Evolutionary conservation across 2,797 vertebrate species (phyloP).

Genomic region (Myotis daubentonii): DNA sequence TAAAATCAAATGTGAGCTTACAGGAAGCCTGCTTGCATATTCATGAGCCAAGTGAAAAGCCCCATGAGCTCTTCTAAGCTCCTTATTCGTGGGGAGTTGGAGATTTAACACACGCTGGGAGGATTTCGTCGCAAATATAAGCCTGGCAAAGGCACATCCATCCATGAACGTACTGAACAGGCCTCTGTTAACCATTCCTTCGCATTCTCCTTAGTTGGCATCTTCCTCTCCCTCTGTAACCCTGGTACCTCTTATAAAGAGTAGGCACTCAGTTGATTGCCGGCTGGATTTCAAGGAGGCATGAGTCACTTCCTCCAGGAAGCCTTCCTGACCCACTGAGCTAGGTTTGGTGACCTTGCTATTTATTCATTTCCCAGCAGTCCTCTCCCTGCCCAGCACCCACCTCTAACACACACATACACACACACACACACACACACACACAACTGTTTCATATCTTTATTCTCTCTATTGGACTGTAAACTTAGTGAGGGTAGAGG

Average conservation of each 20-base stretch:
- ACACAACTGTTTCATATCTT: accelerated
- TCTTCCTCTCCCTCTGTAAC: background rate
- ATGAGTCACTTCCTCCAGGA: background rate
- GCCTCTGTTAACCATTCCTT: background rate
- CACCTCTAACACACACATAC: too few species aligned
- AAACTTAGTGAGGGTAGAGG: background rate
- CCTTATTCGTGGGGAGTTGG: constrained; percentile 32
- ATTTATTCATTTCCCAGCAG: background rate
- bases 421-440: too few species aligned
- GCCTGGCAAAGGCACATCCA: background rate
- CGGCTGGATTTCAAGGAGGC: background rate
- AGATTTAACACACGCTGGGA: background rate
- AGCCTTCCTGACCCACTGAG: background rate
- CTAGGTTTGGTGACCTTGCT: background rate
- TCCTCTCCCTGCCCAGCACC: background rate
- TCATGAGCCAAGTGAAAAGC: constrained; percentile 51
- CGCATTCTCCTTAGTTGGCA: background rate
- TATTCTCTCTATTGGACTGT: background rate
- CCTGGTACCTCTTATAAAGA: background rate
- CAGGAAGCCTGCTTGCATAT: constrained; percentile 66
- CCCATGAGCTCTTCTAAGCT: constrained; percentile 51
- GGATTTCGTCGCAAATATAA: background rate
- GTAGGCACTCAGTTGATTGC: accelerated
- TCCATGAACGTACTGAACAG: background rate
- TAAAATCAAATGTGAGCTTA: constrained; percentile 68